Evolutionary conservation across 2,113 vertebrate species (phyloP).

Genomic region (Enhydra lutris): DNA sequence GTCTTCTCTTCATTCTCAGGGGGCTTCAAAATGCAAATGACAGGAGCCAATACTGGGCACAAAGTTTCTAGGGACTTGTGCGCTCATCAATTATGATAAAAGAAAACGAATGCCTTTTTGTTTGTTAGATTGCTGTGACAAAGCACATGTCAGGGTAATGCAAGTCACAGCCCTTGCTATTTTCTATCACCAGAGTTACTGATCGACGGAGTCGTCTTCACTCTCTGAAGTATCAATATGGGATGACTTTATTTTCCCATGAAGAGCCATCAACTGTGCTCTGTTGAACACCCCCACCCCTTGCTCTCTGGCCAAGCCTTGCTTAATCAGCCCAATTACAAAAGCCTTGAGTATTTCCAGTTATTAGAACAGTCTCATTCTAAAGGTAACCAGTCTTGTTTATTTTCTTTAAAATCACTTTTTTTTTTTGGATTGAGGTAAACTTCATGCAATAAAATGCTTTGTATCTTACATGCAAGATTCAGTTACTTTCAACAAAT

Average conservation of each 20-base stretch:
- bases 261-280: neutral
- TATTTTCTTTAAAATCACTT: neutral
- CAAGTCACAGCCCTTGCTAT: neutral
- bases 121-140: neutral
- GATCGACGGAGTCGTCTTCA: neutral
- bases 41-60: neutral
- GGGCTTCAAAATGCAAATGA: neutral
- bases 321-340: neutral
- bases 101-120: neutral
- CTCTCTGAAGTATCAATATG: neutral
- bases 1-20: neutral
- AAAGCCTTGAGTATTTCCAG: neutral
- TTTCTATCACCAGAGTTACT: neutral
- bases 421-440: neutral
- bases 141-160: neutral
- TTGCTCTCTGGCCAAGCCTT: neutral
- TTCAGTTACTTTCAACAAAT: neutral
- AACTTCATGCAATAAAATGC: neutral
- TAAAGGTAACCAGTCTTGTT: neutral
- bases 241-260: slow-evolving; percentile 9
- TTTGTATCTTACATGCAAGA: neutral
- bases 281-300: neutral
- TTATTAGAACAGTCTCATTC: neutral
- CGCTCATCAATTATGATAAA: neutral
- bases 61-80: neutral